A percentile compares a stretch with the other conserved stretches of the same genome.
phyloP scores from a whole-genome alignment of 2,797 vertebrate species.

The Moxostoma hubbsi region DNA sequence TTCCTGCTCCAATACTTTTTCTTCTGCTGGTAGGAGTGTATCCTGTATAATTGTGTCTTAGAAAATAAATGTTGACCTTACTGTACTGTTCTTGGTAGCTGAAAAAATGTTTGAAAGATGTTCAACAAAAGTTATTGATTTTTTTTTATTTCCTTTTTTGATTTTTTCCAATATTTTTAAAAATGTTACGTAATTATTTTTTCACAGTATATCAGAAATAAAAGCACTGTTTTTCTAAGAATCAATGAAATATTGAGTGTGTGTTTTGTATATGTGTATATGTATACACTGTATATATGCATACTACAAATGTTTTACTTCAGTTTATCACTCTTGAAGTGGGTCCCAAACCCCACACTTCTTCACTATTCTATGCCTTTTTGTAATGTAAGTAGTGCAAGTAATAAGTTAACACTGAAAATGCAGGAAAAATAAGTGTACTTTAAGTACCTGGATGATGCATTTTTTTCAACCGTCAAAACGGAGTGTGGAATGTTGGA shows the following conservation, averaged over 20 bases:
- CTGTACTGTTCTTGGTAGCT: constrained; percentile 86
- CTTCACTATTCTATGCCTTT: no score
- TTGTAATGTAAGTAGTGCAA: no score
- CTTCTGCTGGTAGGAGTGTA: constrained; percentile 87
- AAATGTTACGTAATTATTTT: constrained; percentile 89
- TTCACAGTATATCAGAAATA: constrained; percentile 88
- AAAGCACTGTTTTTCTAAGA: constrained; percentile 84
- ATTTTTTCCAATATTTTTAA: constrained; percentile 82
- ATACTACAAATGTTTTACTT: no score
- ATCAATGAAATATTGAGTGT: constrained; percentile 7
- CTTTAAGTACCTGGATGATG: no score
- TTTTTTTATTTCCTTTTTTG: constrained; percentile 75
- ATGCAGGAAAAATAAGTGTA: no score
- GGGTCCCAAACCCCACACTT: no score
- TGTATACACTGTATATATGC: no score
- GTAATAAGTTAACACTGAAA: no score
- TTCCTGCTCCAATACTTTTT: constrained; percentile 84
- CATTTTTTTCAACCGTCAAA: no score
- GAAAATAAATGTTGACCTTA: constrained; percentile 81
- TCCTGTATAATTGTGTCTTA: constrained; percentile 85
- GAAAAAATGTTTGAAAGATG: constrained; percentile 78
- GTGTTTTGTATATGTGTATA: neutral
- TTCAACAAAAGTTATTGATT: constrained; percentile 80
- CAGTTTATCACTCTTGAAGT: no score
- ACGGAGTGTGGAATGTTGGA: no score